Evolutionary conservation across 2,113 vertebrate species (phyloP).

Genomic region (Lepisosteus oculatus): DNA sequence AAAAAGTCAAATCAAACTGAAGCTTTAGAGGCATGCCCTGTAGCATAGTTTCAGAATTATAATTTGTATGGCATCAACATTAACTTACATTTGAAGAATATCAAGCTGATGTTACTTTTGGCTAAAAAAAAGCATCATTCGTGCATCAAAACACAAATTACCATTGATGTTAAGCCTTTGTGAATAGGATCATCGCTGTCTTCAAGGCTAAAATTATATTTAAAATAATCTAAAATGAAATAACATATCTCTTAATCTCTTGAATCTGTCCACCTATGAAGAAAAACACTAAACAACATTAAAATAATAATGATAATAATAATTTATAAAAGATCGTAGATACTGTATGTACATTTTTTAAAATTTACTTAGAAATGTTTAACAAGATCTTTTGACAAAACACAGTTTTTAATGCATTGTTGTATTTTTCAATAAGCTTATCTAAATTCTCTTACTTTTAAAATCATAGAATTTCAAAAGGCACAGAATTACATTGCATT

Average conservation of each 20-base stretch:
- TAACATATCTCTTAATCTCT: not conserved
- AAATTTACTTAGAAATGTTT: too few species aligned
- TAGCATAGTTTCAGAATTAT: not conserved
- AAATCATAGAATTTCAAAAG: too few species aligned
- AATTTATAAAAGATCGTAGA: too few species aligned
- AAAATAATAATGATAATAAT: too few species aligned
- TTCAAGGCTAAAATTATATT: constrained; percentile 5
- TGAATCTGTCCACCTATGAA: too few species aligned
- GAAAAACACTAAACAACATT: too few species aligned
- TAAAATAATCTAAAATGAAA: not conserved
- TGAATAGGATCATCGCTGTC: not conserved
- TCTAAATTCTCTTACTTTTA: too few species aligned
- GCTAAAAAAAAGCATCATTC: constrained; percentile 23
- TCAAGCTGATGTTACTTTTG: constrained; percentile 17
- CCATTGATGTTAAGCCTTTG: constrained; percentile 3
- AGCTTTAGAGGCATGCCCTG: not conserved
- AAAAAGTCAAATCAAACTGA: constrained; percentile 8
- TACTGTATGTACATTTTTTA: too few species aligned
- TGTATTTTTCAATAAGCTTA: too few species aligned
- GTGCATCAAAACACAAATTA: constrained; percentile 17
- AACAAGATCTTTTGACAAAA: too few species aligned
- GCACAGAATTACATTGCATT: too few species aligned
- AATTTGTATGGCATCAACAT: constrained; percentile 5
- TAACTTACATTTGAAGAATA: constrained; percentile 5
- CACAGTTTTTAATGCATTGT: too few species aligned